Base-by-base conservation (phyloP, 1,140 invertebrate species). In the Bradynema listronoti region DNA sequence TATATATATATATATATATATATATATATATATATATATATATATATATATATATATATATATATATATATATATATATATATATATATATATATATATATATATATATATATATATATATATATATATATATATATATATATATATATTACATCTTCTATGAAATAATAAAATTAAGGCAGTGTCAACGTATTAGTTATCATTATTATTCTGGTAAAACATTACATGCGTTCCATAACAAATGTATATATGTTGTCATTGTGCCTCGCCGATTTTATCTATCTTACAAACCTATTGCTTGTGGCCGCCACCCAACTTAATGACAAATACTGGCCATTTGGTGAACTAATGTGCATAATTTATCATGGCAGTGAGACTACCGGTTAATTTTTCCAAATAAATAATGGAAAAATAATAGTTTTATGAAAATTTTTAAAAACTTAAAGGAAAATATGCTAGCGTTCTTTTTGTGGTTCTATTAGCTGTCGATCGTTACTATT, bases 391-490 rank as follows among this genome's bases (percentile, higher is more conserved):
- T 1, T 39, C 11, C 11, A 39, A 39, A 39, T 39, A 39, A 11
- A 11, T 39, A 39, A 39, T 39, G 19, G 36, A 19, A 19, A 11
- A n/a, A 33, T 53, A 6, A 30, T 9, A 39, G 42, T 19, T 25
- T 7, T 3, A 45, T 29, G 1, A 9, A 61, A 4, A 27, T 61
- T 61, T 4, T 5, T 6, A 27, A 39, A 46, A 58, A 58, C 3
- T 11, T 58, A 33, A 19, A 73, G 72, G 75, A 11, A 77, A 77
- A 61, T 77, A 77, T 42, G 75, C 75, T 50, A 64, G 58, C 36
- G 74, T 77, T n/a, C 70, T 78, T 45, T 77, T 77, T 46, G 76
- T 77, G 11, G 74, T 77, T 4, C 56, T 77, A n/a, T 61, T 77
- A 2, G 74, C 74, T 6, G 60, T 61, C 6, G 74, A 77, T 52